These are phyloP conservation scores for Sesamia nonagrioides DNA, from an alignment of 1,140 invertebrate species.

Conservation along the genomic window DNA sequence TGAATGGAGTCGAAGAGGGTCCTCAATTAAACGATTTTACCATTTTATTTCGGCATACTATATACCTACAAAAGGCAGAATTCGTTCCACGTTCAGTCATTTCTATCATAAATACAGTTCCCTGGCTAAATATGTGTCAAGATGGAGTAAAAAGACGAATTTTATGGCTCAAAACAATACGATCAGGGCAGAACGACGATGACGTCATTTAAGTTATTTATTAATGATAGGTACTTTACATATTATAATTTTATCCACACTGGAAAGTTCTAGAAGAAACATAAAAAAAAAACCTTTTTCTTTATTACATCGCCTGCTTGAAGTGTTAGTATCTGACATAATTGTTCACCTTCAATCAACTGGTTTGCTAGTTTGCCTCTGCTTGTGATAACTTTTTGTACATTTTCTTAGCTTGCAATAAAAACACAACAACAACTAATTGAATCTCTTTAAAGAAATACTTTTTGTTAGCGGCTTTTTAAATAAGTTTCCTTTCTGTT, in stretches of 20 bases:
- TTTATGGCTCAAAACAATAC: too few species aligned
- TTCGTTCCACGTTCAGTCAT: too few species aligned
- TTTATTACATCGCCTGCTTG: neutral
- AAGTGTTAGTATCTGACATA: neutral
- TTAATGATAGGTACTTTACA: neutral
- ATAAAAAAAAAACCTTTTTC: neutral
- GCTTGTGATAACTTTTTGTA: slow-evolving; percentile 11
- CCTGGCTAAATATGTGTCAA: too few species aligned
- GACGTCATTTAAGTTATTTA: too few species aligned
- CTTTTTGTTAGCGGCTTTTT: neutral
- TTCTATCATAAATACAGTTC: too few species aligned
- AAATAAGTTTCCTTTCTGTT: neutral
- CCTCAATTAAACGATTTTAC: neutral
- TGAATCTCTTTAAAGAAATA: neutral
- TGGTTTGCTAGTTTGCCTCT: slow-evolving; percentile 5
- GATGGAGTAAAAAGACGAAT: too few species aligned
- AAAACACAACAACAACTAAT: slow-evolving; percentile 14
- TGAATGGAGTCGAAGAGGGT: neutral
- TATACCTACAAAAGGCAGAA: too few species aligned
- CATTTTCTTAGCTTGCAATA: neutral
- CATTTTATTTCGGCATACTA: too few species aligned
- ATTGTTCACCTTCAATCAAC: slow-evolving; percentile 18
- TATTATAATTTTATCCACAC: neutral
- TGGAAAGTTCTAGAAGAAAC: neutral
- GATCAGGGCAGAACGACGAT: too few species aligned